Conservation (phyloP, 2,888 invertebrate genomes). For the Cryptus viduatorius region DNA sequence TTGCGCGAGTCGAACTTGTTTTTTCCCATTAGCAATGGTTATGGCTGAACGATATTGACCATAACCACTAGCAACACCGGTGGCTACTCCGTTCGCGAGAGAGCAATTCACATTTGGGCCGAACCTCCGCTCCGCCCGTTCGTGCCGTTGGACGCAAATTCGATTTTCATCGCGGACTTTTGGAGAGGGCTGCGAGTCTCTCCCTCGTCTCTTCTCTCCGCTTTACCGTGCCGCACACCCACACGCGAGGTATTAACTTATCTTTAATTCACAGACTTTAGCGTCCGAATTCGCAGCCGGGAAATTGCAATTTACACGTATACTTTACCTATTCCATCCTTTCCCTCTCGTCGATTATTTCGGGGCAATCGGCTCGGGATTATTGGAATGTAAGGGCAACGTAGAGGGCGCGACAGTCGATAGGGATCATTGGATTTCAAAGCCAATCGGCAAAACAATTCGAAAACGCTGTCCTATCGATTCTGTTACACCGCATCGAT, state of each 20-base stretch:
- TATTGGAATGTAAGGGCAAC: slow-evolving; percentile 1
- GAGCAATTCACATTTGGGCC: neutral
- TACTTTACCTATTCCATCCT: neutral
- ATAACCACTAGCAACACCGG: slow-evolving; percentile 23
- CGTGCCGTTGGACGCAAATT: neutral
- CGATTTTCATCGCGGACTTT: slow-evolving; percentile 12
- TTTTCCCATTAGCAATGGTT: slow-evolving; percentile 10
- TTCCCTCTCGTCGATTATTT: slow-evolving; percentile 9
- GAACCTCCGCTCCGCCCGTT: neutral
- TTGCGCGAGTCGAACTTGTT: neutral
- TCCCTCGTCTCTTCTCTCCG: neutral
- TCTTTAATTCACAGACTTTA: slow-evolving; percentile 18
- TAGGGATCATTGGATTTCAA: neutral
- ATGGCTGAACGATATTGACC: slow-evolving; percentile 44
- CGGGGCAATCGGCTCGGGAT: slow-evolving; percentile 23
- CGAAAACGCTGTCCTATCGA: too few relatives aligned
- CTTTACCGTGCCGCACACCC: neutral
- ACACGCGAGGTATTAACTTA: slow-evolving; percentile 2
- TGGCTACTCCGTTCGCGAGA: neutral
- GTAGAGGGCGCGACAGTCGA: too few relatives aligned
- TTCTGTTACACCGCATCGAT: too few relatives aligned
- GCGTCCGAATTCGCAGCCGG: neutral
- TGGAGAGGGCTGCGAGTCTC: neutral
- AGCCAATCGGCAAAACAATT: too few relatives aligned
- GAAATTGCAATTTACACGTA: slow-evolving; percentile 13